These are phyloP conservation scores for Chiloscyllium plagiosum DNA, from an alignment of 2,113 vertebrate species.

Conservation along the genomic window DNA sequence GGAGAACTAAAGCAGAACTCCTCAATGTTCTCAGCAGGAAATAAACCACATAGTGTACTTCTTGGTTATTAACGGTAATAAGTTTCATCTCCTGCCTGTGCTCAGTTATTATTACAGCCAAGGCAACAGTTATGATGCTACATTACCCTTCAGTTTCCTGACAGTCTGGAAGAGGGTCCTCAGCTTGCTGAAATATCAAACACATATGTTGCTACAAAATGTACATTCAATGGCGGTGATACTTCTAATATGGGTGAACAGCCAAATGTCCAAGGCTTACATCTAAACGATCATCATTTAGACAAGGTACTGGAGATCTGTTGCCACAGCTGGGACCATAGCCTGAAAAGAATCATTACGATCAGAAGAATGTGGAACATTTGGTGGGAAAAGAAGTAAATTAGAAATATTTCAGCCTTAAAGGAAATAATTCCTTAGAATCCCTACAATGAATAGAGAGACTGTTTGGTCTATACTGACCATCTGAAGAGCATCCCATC, in stretches of 20 bases:
- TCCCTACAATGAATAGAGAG: no score
- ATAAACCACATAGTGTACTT: neutral
- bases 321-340: neutral
- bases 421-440: neutral
- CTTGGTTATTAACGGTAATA: neutral
- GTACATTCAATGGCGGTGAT: neutral
- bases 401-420: neutral
- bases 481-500: no score
- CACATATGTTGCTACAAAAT: neutral
- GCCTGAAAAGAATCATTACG: neutral
- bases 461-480: no score
- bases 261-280: neutral
- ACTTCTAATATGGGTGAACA: neutral
- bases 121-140: neutral
- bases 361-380: neutral
- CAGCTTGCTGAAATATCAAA: neutral
- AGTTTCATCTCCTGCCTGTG: neutral
- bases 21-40: neutral
- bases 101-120: neutral
- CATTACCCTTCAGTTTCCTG: neutral
- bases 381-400: neutral
- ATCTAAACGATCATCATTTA: neutral
- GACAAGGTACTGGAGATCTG: neutral
- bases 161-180: neutral
- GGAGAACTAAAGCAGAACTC: neutral